A percentile compares a stretch with the other conserved stretches of the same genome.
Evolutionary conservation across 2,113 vertebrate species (phyloP).

Genomic region (Sitta europaea): DNA sequence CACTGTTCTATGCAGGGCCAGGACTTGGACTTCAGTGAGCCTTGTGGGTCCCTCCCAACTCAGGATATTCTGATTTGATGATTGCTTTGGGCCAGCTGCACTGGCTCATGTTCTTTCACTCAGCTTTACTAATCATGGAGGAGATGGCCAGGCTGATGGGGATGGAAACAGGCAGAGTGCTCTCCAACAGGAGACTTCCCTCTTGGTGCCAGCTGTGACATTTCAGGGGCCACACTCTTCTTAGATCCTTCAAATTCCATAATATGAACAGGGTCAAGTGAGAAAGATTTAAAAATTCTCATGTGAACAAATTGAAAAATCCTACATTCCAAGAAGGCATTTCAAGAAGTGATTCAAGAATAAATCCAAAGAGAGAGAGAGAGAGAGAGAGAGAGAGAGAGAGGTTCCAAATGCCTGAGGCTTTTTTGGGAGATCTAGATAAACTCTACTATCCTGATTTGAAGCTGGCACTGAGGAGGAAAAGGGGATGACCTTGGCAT

Average conservation of each 20-base stretch:
- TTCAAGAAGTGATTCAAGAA: not conserved
- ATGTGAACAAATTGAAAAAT: not conserved
- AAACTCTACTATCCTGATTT: not conserved
- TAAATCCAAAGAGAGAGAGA: not conserved
- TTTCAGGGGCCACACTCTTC: not conserved
- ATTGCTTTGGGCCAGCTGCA: not conserved
- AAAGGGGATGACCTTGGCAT: not conserved
- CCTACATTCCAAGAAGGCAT: not conserved
- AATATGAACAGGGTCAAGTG: not conserved
- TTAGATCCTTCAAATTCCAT: not conserved
- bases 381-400: too few species aligned
- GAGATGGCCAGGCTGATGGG: not conserved
- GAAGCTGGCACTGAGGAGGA: not conserved
- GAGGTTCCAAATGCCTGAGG: not conserved
- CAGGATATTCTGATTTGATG: not conserved
- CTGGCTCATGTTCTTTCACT: not conserved
- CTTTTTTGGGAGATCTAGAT: not conserved
- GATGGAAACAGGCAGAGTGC: not conserved
- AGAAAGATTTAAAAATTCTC: not conserved
- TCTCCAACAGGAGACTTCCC: rapidly evolving
- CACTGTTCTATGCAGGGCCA: not conserved
- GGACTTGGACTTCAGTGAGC: too few species aligned
- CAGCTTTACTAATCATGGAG: rapidly evolving
- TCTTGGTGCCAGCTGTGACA: rapidly evolving
- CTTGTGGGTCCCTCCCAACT: not conserved